phyloP scores from a whole-genome alignment of 2,113 vertebrate genomes.

The Muntiacus reevesi region DNA sequence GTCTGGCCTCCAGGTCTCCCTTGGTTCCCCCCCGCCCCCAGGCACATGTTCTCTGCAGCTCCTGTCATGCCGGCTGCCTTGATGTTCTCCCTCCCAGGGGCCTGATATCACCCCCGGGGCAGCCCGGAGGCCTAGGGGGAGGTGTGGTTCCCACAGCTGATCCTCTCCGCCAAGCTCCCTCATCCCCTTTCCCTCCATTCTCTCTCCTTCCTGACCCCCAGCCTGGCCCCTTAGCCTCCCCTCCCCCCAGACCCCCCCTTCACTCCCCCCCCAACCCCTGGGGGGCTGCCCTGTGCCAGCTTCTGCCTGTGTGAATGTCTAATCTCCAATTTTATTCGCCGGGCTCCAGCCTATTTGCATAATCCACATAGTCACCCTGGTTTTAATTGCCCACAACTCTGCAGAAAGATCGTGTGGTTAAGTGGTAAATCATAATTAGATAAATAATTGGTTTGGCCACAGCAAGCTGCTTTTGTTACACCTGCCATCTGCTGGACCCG shows the following conservation, averaged over 20 bases:
- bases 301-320: slow-evolving; percentile 83
- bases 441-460: slow-evolving; percentile 98
- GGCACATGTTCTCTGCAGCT: neutral
- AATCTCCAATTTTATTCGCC: slow-evolving; percentile 87
- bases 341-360: slow-evolving; percentile 89
- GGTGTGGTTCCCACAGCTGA: neutral
- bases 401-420: slow-evolving; percentile 94
- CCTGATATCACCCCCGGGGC: neutral
- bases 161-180: neutral
- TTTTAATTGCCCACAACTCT: slow-evolving; percentile 94
- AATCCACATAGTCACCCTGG: slow-evolving; percentile 92
- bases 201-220: neutral
- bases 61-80: neutral
- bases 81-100: neutral
- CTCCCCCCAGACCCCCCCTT: neutral
- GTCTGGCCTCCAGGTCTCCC: neutral
- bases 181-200: neutral
- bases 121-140: neutral
- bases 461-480: slow-evolving; percentile 94
- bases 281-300: slow-evolving; percentile 74
- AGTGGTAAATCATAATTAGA: slow-evolving; percentile 99
- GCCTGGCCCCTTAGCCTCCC: neutral
- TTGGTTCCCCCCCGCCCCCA: neutral
- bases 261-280: neutral
- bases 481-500: slow-evolving; percentile 93